Evolutionary conservation across 1,140 invertebrate species (phyloP).

Genomic region (Branchinecta lindahli): DNA sequence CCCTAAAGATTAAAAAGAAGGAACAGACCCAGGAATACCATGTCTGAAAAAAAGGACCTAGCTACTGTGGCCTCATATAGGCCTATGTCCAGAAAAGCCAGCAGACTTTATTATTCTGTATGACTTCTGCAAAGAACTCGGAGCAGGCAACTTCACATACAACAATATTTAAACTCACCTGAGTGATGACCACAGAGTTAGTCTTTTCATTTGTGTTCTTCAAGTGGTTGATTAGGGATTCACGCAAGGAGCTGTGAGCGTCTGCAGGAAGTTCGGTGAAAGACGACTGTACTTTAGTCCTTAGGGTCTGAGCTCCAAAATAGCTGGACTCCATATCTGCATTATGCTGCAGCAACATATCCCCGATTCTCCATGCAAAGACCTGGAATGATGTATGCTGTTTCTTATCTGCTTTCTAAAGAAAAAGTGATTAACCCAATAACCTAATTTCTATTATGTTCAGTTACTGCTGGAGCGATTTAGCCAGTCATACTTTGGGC

Average conservation of each 20-base stretch:
- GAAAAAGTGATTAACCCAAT: background rate
- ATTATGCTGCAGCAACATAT: conserved; percentile 75
- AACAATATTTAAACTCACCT: conserved; percentile 35
- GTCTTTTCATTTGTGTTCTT: conserved; percentile 64
- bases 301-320: conserved; percentile 94
- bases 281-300: conserved; percentile 81
- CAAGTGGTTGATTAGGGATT: conserved; percentile 82
- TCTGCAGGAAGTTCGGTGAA: conserved; percentile 82
- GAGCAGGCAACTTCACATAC: no score
- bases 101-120: no score
- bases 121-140: no score
- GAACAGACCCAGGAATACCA: no score
- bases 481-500: background rate
- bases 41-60: no score
- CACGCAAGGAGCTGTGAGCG: conserved; percentile 64
- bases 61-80: no score
- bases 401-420: conserved; percentile 12
- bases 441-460: background rate
- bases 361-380: conserved; percentile 86
- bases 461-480: background rate
- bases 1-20: no score
- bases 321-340: conserved; percentile 79
- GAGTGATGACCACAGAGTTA: conserved; percentile 68
- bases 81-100: no score
- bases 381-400: conserved; percentile 40